A percentile compares a stretch with the other conserved stretches of the same genome.
phyloP scores from a whole-genome alignment of 2,113 vertebrate genomes.

The Pedionomus torquatus region DNA sequence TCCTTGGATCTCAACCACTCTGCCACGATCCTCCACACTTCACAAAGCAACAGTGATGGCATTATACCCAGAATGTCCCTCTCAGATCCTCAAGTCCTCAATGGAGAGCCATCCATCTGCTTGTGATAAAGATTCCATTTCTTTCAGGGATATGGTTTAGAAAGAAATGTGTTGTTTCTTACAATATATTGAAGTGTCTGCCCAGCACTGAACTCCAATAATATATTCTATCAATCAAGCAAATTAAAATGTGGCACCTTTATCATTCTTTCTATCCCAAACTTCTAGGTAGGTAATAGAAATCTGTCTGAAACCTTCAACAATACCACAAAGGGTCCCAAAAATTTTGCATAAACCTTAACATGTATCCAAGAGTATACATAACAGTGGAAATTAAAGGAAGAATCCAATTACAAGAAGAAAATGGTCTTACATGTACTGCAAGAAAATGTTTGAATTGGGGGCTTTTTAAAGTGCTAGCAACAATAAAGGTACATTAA shows the following conservation, averaged over 20 bases:
- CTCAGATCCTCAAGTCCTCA: rapidly evolving
- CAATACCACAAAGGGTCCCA: background rate
- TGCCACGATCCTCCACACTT: background rate
- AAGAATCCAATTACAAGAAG: background rate
- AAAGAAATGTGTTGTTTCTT: background rate
- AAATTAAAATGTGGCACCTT: background rate
- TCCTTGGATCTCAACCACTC: background rate
- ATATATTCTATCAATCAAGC: background rate
- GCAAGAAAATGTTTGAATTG: background rate
- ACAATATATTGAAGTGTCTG: background rate
- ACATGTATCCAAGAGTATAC: background rate
- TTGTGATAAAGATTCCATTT: background rate
- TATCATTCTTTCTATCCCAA: background rate
- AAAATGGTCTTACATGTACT: background rate
- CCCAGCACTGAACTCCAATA: background rate
- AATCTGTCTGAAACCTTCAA: background rate
- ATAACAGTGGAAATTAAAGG: background rate
- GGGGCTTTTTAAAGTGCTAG: background rate
- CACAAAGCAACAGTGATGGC: background rate
- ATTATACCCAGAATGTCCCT: background rate
- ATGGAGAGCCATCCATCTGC: background rate
- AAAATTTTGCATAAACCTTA: background rate
- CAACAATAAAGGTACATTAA: conserved; percentile 30
- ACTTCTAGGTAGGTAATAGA: background rate
- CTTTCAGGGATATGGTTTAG: background rate